phyloP scores from a whole-genome alignment of 2,113 vertebrate species.

The Acanthochromis polyacanthus region DNA sequence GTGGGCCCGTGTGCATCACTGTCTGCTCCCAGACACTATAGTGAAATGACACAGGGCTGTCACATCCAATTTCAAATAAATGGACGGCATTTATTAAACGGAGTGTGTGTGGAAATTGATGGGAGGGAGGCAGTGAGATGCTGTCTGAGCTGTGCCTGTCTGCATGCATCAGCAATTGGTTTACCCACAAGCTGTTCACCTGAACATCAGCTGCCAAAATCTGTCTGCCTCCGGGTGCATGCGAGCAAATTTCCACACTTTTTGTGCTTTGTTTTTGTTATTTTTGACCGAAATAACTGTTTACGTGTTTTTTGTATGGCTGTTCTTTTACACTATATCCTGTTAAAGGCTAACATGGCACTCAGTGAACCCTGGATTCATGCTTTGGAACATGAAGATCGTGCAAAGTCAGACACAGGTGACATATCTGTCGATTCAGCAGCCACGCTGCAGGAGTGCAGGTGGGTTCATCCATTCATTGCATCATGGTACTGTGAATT shows the following conservation, averaged over 20 bases:
- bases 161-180: slow-evolving; percentile 76
- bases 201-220: slow-evolving; percentile 78
- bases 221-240: slow-evolving; percentile 36
- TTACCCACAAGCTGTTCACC: slow-evolving; percentile 81
- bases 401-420: slow-evolving; percentile 70
- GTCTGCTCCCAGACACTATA: slow-evolving; percentile 67
- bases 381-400: background rate
- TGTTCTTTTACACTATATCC: background rate
- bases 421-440: slow-evolving; percentile 77
- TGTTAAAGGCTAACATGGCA: slow-evolving; percentile 8
- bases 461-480: slow-evolving; percentile 51
- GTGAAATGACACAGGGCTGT: slow-evolving; percentile 76
- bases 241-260: slow-evolving; percentile 41
- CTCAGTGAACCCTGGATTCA: slow-evolving; percentile 5
- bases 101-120: slow-evolving; percentile 72
- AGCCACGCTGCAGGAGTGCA: slow-evolving; percentile 37
- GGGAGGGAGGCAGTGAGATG: slow-evolving; percentile 57
- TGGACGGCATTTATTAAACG: slow-evolving; percentile 77
- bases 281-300: slow-evolving; percentile 19
- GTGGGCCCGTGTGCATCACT: slow-evolving; percentile 69
- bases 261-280: slow-evolving; percentile 32
- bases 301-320: background rate
- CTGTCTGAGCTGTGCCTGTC: slow-evolving; percentile 67
- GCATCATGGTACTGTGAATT: slow-evolving; percentile 62
- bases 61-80: slow-evolving; percentile 80